Base-by-base conservation (phyloP, 1,140 invertebrate species). In the Hylaeus anthracinus region DNA sequence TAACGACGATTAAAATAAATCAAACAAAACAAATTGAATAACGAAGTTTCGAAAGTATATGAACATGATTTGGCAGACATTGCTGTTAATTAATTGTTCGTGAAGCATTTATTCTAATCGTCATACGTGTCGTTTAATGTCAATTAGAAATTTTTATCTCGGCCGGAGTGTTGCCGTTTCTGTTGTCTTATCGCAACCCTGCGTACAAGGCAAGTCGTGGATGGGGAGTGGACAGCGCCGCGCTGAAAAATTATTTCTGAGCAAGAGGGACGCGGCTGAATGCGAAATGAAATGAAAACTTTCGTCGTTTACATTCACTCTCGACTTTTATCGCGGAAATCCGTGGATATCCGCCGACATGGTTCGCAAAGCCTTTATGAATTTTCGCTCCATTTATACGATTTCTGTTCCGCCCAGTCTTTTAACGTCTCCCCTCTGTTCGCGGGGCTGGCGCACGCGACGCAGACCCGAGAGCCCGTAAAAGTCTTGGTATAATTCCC, bases 251-350 rank as follows among this genome's bases (percentile, higher is more conserved):
- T 67, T 75, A 75, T 80, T 43, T 10, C 55, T 56, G 5, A 55
- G 37, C 37, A 37, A 53, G 9, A 45, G 26, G 43, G 48, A 43
- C 9, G 78, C 55, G 39, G 61, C 63, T 61, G 63, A 74, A 80
- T 75, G 55, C 79, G 64, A 10, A 53, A 75, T 69, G 72, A 74
- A 80, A 80, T 61, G 79, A 75, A 75, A 75, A 80, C 79, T 61
- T 69, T 69, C 37, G 39, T 75, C 79, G 72, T 80, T 80, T 75
- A 69, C 79, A 75, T 80, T 80, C 72, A 55, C 63, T 55, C 56
- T n/a, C 55, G 56, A 69, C 64, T 61, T 75, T 75, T 80, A 75
- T 67, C 72, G 37, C 55, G 72, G 55, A 80, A 61, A 74, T 80
- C 78, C 79, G 58, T 61, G 72, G 72, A 80, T 80, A 80, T 64